These are phyloP conservation scores for Callyntrura guangdongensis DNA, from an alignment of 2,888 invertebrate genomes.

Conservation along the genomic window DNA sequence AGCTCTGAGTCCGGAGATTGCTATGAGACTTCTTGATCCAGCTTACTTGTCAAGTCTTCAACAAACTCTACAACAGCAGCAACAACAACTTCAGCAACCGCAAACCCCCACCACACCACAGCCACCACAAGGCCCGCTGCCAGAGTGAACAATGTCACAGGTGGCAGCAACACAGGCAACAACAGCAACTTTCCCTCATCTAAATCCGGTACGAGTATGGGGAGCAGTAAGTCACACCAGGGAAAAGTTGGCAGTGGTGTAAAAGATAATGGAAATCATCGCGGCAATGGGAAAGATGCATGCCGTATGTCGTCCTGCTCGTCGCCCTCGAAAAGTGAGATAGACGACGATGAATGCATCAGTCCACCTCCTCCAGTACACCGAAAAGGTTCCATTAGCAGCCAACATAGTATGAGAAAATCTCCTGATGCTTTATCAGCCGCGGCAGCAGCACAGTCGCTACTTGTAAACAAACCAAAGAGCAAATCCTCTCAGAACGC, in stretches of 20 bases:
- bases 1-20: slow-evolving; percentile 88
- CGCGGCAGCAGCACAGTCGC: slow-evolving; percentile 60
- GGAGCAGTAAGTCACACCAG: slow-evolving; percentile 56
- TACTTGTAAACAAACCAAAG: slow-evolving; percentile 80
- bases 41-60: slow-evolving; percentile 82
- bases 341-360: slow-evolving; percentile 76
- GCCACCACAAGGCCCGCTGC: slow-evolving; percentile 89
- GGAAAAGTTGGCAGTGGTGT: slow-evolving; percentile 54
- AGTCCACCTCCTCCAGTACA: slow-evolving; percentile 74
- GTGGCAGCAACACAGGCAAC: slow-evolving; percentile 87
- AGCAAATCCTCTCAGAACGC: slow-evolving; percentile 84
- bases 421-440: slow-evolving; percentile 77
- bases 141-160: slow-evolving; percentile 85
- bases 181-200: slow-evolving; percentile 47
- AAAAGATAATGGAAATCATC: slow-evolving; percentile 65
- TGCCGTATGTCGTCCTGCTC: slow-evolving; percentile 78
- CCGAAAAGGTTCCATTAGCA: slow-evolving; percentile 62
- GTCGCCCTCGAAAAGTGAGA: slow-evolving; percentile 77
- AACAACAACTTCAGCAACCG: slow-evolving; percentile 78
- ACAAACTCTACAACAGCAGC: slow-evolving; percentile 82
- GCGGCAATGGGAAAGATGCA: slow-evolving; percentile 61
- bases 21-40: slow-evolving; percentile 87
- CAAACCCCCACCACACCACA: slow-evolving; percentile 86
- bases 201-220: slow-evolving; percentile 40
- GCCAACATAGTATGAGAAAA: slow-evolving; percentile 68